phyloP scores from a whole-genome alignment of 1,140 invertebrate species.

The Brachionus manjavacas region DNA sequence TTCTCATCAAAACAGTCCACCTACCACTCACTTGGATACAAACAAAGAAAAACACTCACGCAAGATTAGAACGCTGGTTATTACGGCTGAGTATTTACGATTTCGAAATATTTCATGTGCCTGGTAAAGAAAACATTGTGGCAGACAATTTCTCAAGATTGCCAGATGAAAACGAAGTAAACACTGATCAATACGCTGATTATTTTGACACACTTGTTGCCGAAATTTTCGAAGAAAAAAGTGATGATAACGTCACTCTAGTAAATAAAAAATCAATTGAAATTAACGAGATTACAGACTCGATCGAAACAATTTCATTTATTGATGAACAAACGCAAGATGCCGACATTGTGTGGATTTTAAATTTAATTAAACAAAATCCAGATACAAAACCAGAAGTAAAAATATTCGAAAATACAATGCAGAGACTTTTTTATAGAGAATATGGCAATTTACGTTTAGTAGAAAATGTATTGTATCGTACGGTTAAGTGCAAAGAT shows the following conservation, averaged over 20 bases:
- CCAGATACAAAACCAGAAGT: constrained; percentile 3
- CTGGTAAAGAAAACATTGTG: not conserved
- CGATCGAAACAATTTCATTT: not conserved
- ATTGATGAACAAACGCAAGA: constrained; percentile 14
- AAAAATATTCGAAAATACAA: constrained; percentile 19
- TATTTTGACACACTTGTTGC: not conserved
- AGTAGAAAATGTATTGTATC: not conserved
- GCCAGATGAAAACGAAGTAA: not conserved
- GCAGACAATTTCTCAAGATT: constrained; percentile 45
- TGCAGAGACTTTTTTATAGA: not conserved
- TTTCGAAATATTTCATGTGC: not conserved
- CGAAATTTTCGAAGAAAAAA: not conserved
- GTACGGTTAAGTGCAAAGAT: not conserved
- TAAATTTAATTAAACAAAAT: constrained; percentile 31
- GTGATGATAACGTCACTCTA: not conserved
- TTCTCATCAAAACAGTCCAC: constrained; percentile 59
- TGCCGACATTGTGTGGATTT: not conserved
- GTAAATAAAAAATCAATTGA: not conserved
- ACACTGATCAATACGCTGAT: constrained; percentile 44
- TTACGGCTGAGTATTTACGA: not conserved
- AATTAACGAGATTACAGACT: not conserved
- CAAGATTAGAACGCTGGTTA: not conserved
- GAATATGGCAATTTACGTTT: constrained; percentile 28
- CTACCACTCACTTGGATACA: constrained; percentile 55
- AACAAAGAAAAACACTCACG: constrained; percentile 43